phyloP scores from a whole-genome alignment of 2,888 invertebrate species.

The Pyrochroa serraticornis region DNA sequence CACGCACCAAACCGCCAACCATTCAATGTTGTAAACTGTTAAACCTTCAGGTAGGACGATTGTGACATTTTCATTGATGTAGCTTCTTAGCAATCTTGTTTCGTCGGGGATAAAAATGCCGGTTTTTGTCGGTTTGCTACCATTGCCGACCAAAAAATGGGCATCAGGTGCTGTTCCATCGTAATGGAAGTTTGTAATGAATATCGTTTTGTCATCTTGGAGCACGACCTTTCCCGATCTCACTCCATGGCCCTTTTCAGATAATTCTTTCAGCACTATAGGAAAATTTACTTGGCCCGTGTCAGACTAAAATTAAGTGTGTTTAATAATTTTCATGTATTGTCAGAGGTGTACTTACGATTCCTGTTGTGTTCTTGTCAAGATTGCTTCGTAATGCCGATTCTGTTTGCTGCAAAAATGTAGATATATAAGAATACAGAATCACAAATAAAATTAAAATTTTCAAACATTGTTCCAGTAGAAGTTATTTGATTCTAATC shows the following conservation, averaged over 20 bases:
- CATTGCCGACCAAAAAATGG: slow-evolving; percentile 36
- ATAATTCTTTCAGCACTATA: background rate
- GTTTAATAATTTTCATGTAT: too few relatives aligned
- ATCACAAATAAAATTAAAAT: too few relatives aligned
- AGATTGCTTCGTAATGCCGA: too few relatives aligned
- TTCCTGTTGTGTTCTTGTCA: too few relatives aligned
- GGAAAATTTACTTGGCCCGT: too few relatives aligned
- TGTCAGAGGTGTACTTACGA: too few relatives aligned
- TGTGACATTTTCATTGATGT: slow-evolving; percentile 27
- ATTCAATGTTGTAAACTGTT: slow-evolving; percentile 34
- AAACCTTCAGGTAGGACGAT: slow-evolving; percentile 29
- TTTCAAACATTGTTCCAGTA: too few relatives aligned
- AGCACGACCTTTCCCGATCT: slow-evolving; percentile 36
- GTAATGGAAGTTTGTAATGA: slow-evolving; percentile 34
- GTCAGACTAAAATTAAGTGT: too few relatives aligned
- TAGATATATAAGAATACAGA: too few relatives aligned
- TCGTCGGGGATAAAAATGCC: slow-evolving; percentile 30
- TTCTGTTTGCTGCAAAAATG: too few relatives aligned
- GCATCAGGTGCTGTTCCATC: slow-evolving; percentile 37
- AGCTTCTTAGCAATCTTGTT: slow-evolving; percentile 15
- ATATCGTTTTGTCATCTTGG: slow-evolving; percentile 29
- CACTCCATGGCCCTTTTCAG: slow-evolving; percentile 27
- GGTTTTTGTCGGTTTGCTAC: slow-evolving; percentile 20
- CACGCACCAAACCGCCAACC: slow-evolving; percentile 35
- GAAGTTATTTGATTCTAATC: too few relatives aligned